Percentiles rank a stretch among this genome's conserved stretches.
Evolutionary conservation across 2,888 invertebrate genomes (phyloP).

Genomic region (Galerucella calmariensis): DNA sequence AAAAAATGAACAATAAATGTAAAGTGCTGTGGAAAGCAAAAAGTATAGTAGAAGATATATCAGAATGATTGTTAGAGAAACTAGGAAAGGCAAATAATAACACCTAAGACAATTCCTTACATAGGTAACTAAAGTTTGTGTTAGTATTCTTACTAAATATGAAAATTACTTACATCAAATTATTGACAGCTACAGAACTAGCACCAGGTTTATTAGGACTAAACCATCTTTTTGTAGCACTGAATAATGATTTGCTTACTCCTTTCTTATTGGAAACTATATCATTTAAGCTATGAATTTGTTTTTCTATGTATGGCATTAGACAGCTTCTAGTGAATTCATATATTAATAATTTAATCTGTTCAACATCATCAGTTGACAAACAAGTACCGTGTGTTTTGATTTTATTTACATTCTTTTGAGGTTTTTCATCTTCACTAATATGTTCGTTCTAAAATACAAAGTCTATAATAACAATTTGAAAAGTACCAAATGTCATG

Average conservation of each 20-base stretch:
- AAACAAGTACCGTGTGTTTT: slow-evolving; percentile 81
- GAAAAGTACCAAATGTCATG: not conserved
- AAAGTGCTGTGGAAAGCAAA: no score
- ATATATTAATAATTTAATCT: slow-evolving; percentile 83
- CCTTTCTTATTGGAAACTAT: slow-evolving; percentile 88
- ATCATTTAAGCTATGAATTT: slow-evolving; percentile 83
- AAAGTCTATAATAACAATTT: slow-evolving; percentile 12
- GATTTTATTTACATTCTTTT: slow-evolving; percentile 42
- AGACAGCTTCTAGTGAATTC: slow-evolving; percentile 89
- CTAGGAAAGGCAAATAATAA: no score
- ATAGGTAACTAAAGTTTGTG: not conserved
- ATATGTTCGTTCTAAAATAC: slow-evolving; percentile 50
- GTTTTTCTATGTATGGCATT: slow-evolving; percentile 91
- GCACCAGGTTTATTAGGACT: slow-evolving; percentile 88
- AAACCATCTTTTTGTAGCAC: slow-evolving; percentile 96
- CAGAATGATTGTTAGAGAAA: no score
- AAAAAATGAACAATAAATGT: no score
- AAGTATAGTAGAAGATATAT: no score
- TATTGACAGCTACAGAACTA: slow-evolving; percentile 76
- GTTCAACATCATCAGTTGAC: slow-evolving; percentile 85
- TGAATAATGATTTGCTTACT: slow-evolving; percentile 90
- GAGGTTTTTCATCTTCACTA: slow-evolving; percentile 49
- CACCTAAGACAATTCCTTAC: not conserved
- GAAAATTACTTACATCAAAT: slow-evolving; percentile 79
- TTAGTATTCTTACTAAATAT: not conserved